Base-by-base conservation (phyloP, 2,113 vertebrate genomes). In the Stercorarius parasiticus region DNA sequence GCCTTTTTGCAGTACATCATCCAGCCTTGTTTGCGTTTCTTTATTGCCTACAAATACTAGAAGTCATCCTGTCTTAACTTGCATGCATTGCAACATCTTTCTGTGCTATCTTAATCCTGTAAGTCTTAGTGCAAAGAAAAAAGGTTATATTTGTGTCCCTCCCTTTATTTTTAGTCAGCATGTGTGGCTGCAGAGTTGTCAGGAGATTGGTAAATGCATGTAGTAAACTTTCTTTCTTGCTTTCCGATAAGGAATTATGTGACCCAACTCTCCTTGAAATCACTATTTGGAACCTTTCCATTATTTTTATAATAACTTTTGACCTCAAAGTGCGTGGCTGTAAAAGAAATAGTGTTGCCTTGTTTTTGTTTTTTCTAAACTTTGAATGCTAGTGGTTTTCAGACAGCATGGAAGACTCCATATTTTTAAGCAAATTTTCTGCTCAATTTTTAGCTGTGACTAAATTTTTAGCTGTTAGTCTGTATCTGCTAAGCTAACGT, bases 41-140 rank as follows among this genome's bases (percentile, higher is more conserved):
- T 89, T 69, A 47, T 65, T 81, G 47, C 78, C 61, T 72, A 10
- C 70, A 15, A 82, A 32, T 52, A 59, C 26, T 72, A 81, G n/a
- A 80, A 90, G 30, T 45, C 17, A 15, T 80, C 80, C 55, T 94
- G 96, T 53, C 70, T 73, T 88, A 40, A 83, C 93, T 93, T 73
- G 92, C n/a, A 18, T 5, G 10, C 20, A 32, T 96, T 94, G 85
- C 92, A 36, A 81, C 90, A 55, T 86, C 90, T 64, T 80, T 83
- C 50, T n/a, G 36, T 86, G 65, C 73, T 93, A 25, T 82, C 82
- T 88, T 93, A 85, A 79, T 94, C 77, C 61, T 29, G 0, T 26
- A 42, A 84, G 5, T 82, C 85, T 56, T 20, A 18, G 18, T 45
- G 12, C 42, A 58, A 53, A 77, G 34, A 29, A 86, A 80, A 82